Base-by-base conservation (phyloP, 2,113 vertebrate species). In the Ctenomys sociabilis region DNA sequence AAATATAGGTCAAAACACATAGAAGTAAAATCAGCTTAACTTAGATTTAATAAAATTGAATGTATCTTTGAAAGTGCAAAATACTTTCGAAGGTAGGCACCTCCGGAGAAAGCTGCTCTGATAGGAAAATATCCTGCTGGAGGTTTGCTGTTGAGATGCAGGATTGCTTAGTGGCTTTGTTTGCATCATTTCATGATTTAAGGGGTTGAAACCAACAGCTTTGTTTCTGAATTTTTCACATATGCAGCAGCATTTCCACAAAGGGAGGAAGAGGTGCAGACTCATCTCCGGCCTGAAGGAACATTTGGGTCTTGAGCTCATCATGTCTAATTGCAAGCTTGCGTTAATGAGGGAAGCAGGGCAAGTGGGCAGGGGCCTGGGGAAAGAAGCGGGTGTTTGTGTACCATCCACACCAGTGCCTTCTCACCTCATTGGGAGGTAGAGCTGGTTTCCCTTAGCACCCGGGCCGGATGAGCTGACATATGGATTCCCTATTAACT, bases 401-500 rank as follows among this genome's bases (percentile, higher is more conserved):
- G 72, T 81, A 28, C 83, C 96, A 96, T 96, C 96, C 90, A 97
- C 85, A 3, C 92, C 86, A 77, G 94, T 54, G 95, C 92, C 49
- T 89, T 96, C 94, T 98, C 94, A 96, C 80, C 88, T 98, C 97
- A 98, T 98, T 98, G 97, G 97, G 97, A 97, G 96, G 59, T 64
- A 61, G 92, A 97, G 96, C 97, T 98, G 96, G 97, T 97, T 98
- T 98, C 97, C 85, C 77, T 97, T 98, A 96, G 95, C 88, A 89
- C 90, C 95, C 92, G 68, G 95, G 95, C 96, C 19, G 21, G 96
- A 96, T 92, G 97, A 97, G 90, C 89, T 95, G 92, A 95, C 97
- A 96, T 96, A 96, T 96, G 97, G 96, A 86, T 96, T 98, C 96
- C 95, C 96, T 98, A 96, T 98, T 96, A 98, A 95, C 92, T 93